Conservation (phyloP, 1,140 invertebrate genomes). For the Oppia nitens region DNA sequence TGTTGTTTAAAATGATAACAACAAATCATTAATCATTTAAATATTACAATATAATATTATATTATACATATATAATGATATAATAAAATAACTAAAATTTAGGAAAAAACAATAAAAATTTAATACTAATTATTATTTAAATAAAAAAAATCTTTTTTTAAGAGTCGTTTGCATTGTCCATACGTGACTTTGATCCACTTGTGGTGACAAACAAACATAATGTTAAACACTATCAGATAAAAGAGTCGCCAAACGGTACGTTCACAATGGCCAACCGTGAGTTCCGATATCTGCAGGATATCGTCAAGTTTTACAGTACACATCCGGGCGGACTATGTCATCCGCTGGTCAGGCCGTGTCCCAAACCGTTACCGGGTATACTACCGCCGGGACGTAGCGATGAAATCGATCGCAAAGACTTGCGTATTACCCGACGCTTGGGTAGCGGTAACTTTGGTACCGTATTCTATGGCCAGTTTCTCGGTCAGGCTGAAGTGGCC, state of each 20-base stretch:
- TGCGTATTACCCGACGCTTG: constrained; percentile 63
- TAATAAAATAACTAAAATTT: too few relatives aligned
- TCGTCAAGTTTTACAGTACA: constrained; percentile 72
- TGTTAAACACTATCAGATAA: constrained; percentile 95
- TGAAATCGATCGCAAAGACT: constrained; percentile 79
- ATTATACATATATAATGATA: too few relatives aligned
- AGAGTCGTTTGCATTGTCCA: constrained; percentile 76
- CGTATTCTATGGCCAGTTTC: constrained; percentile 97
- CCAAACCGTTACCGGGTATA: constrained; percentile 77
- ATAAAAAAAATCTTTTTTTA: too few relatives aligned
- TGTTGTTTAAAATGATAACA: too few relatives aligned
- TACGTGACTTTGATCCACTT: constrained; percentile 87
- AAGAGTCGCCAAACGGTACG: constrained; percentile 69
- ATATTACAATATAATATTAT: too few relatives aligned
- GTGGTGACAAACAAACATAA: constrained; percentile 48
- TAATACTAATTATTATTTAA: too few relatives aligned
- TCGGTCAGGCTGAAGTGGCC: constrained; percentile 90
- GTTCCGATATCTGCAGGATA: constrained; percentile 66
- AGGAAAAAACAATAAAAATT: too few relatives aligned
- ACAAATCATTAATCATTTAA: too few relatives aligned
- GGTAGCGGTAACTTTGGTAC: constrained; percentile 95
- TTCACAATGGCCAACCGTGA: constrained; percentile 81
- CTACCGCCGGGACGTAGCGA: constrained; percentile 76
- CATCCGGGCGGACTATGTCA: constrained; percentile 73
- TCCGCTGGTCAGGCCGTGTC: constrained; percentile 71